These are phyloP conservation scores for Bimastos eiseni DNA, from an alignment of 2,888 invertebrate species.

Conservation along the genomic window DNA sequence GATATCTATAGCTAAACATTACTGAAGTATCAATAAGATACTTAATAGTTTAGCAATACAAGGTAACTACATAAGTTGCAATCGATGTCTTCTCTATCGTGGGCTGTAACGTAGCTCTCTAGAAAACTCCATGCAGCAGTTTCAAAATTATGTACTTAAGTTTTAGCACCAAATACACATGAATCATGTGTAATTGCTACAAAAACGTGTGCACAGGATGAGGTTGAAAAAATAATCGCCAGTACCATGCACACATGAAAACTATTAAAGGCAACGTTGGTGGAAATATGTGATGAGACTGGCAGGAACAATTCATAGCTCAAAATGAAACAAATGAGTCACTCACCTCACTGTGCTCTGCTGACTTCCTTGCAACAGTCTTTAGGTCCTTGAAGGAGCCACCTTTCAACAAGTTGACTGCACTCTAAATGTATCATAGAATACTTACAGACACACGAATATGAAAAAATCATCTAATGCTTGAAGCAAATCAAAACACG, in stretches of 20 bases:
- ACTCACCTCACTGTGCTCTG: not conserved
- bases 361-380: not conserved
- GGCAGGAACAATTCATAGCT: not conserved
- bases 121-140: no score
- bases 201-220: no score
- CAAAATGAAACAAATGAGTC: not conserved
- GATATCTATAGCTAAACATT: not conserved
- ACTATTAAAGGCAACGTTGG: no score
- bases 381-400: conserved; percentile 13
- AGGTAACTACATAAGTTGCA: not conserved
- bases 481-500: not conserved
- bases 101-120: no score
- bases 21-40: not conserved
- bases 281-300: not conserved
- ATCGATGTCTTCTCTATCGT: no score
- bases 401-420: conserved; percentile 6
- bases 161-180: no score
- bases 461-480: not conserved
- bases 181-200: no score
- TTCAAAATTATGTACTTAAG: no score
- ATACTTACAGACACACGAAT: not conserved
- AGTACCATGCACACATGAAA: no score
- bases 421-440: not conserved
- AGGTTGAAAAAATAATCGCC: no score
- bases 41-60: not conserved